These are phyloP conservation scores for Turritopsis dohrnii DNA, from an alignment of 30 jellyfish, hydroid and myxozoan genomes.

Conservation along the genomic window DNA sequence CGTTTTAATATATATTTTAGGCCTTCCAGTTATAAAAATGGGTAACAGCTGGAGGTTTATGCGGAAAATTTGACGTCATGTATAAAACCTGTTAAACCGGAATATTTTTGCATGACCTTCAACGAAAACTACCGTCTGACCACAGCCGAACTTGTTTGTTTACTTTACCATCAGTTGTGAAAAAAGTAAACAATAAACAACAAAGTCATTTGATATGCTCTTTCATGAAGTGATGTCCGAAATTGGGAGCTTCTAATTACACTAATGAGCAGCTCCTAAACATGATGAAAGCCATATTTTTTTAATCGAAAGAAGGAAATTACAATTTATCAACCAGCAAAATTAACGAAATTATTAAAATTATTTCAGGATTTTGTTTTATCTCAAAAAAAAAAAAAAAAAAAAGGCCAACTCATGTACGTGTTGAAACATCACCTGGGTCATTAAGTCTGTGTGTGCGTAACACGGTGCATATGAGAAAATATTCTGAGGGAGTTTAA, in stretches of 20 bases:
- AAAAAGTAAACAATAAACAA: not conserved
- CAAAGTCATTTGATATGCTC: not conserved
- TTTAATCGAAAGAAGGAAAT: too few species aligned
- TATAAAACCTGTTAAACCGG: not conserved
- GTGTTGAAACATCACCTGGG: not conserved
- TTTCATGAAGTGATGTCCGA: not conserved
- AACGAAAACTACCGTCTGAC: not conserved
- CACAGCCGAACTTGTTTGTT: not conserved
- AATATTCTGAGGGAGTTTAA: not conserved
- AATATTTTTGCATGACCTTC: not conserved
- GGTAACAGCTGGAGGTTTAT: too few species aligned
- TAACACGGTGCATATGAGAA: too few species aligned
- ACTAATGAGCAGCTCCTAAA: not conserved
- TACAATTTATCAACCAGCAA: not conserved
- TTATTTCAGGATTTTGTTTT: too few species aligned
- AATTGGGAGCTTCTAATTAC: not conserved
- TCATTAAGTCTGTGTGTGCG: not conserved
- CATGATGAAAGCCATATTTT: not conserved
- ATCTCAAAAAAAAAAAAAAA: too few species aligned
- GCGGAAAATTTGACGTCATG: not conserved
- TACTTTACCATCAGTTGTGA: not conserved
- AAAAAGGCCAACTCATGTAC: too few species aligned
- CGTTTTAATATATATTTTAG: not conserved
- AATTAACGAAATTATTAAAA: too few species aligned
- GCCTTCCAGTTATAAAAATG: too few species aligned